Evolutionary conservation across 2,113 vertebrate genomes (phyloP).

Genomic region (Amblyopsis rosae): DNA sequence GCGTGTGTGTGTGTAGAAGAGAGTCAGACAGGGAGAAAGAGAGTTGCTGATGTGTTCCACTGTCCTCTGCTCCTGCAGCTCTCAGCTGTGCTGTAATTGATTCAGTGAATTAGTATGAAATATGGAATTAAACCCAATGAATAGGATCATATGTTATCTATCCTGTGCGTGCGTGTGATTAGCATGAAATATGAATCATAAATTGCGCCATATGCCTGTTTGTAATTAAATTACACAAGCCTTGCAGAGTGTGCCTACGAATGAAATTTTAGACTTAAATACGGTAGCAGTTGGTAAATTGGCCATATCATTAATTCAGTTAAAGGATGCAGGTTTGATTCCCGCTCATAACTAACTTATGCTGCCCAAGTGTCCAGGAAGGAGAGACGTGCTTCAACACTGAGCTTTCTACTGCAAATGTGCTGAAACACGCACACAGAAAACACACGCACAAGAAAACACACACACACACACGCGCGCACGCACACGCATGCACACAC

Average conservation of each 20-base stretch:
- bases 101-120: constrained; percentile 60
- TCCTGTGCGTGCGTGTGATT: constrained; percentile 26
- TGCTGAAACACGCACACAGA: not conserved
- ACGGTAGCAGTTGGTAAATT: no score
- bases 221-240: constrained; percentile 61
- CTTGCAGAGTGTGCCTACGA: constrained; percentile 34
- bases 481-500: constrained; percentile 1
- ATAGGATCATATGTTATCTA: constrained; percentile 43
- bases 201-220: constrained; percentile 43
- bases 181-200: constrained; percentile 59
- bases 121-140: constrained; percentile 55
- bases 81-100: constrained; percentile 66
- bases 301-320: no score
- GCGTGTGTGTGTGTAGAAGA: constrained; percentile 17
- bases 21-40: not conserved
- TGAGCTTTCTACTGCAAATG: no score
- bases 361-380: no score
- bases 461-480: constrained; percentile 8
- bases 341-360: no score
- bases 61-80: constrained; percentile 23
- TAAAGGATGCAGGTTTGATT: no score
- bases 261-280: constrained; percentile 33
- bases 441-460: constrained; percentile 5
- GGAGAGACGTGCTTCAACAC: no score
- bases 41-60: constrained; percentile 8